Evolutionary conservation across 2,797 vertebrate genomes (phyloP), one percentile per base, ranked within the genome.

Genomic region (Mormyrus hasselquistii): DNA sequence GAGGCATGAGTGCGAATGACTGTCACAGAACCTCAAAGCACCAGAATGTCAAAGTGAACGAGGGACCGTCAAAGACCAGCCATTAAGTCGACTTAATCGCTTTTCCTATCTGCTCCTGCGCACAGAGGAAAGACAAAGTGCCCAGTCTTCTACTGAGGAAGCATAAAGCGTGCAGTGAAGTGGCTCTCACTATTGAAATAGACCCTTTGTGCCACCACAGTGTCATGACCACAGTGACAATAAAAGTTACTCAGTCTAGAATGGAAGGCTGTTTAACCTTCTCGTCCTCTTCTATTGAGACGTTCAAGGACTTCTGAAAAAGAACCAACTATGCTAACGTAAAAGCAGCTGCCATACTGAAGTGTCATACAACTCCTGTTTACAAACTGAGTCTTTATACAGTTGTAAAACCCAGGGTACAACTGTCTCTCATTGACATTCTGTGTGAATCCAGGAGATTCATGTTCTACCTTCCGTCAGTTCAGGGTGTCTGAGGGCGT

Each of bases 181-280:
- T 47, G 57, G 38, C 55, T 44, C 86, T 87, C 19, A 34, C 34
- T 57, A 62, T 22, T 59, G 91, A 88, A 93, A 89, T 91, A 88
- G 89, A 91, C 90, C 90, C 93, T 94, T 92, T 93, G 93, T 94
- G 90, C 59, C 41, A 41, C 7, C 49, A 44, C 86, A 90, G 89
- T 92, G 93, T 93, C 92, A 94, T 38, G 53, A 93, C 90, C 93
- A 92, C 34, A 82, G 88, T 90, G 90, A 94, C 93, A 94, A 94
- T 93, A 92, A 92, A 93, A 92, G 92, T 90, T 69, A 69, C 89
- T 91, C 92, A 91, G 92, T 92, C 91, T 90, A 89, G 90, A 92
- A 92, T 91, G 91, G 50, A 38, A 90, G 93, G 90, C 90, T 69
- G 90, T 93, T 94, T 93, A 93, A 94, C 94, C 94, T 94, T 92